A percentile compares a stretch with the other conserved stretches of the same genome.
Conservation (phyloP, 2,113 vertebrate species). For the Platichthys flesus region DNA sequence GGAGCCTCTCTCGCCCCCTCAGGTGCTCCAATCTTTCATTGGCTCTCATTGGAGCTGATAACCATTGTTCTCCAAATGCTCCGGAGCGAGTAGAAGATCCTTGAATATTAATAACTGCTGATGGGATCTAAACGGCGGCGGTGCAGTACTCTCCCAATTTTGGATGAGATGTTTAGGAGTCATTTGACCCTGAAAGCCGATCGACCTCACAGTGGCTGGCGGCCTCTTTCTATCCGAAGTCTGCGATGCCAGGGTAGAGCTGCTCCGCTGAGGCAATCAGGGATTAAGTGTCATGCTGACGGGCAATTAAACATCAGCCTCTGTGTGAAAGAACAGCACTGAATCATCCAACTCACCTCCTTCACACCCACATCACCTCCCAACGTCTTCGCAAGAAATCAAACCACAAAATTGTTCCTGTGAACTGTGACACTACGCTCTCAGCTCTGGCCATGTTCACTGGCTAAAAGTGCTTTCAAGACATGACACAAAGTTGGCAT, state of each 20-base stretch:
- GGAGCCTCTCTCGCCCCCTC: neutral
- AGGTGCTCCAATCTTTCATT: neutral
- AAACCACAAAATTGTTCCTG: constrained; percentile 7
- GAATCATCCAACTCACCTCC: constrained; percentile 20
- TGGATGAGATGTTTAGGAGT: constrained; percentile 33
- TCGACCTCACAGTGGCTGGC: constrained; percentile 43
- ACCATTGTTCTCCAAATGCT: constrained; percentile 24
- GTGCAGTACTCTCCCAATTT: constrained; percentile 29
- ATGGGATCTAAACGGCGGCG: constrained; percentile 14
- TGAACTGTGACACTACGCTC: neutral
- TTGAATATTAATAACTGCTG: constrained; percentile 22
- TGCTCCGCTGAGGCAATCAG: constrained; percentile 31
- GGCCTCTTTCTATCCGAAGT: constrained; percentile 24
- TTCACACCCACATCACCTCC: neutral
- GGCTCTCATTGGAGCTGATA: constrained; percentile 3
- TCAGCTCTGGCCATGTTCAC: neutral
- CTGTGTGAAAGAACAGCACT: constrained; percentile 22
- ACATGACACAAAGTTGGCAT: no score
- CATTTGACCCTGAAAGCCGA: constrained; percentile 62
- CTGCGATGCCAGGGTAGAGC: constrained; percentile 34
- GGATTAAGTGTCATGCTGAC: constrained; percentile 58
- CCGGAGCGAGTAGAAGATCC: constrained; percentile 14
- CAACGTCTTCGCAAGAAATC: neutral
- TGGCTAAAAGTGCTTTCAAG: no score
- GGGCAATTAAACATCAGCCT: constrained; percentile 42